phyloP scores from a whole-genome alignment of 23 tunicate species.

The Ciona savignyi region DNA sequence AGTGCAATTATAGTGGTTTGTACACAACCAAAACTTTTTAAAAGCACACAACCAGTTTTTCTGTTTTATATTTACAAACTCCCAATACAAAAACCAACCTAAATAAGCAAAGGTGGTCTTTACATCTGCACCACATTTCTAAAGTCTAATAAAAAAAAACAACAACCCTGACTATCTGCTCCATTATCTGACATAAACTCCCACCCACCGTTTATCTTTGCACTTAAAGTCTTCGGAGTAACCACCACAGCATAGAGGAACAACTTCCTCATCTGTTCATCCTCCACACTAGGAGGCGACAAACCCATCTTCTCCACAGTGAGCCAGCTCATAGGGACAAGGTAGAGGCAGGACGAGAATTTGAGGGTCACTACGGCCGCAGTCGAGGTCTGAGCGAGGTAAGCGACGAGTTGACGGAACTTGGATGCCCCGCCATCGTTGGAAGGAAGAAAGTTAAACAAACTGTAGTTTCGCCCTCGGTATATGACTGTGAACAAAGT shows the following conservation, averaged over 20 bases:
- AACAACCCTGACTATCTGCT: no score
- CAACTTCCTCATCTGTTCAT: constrained; percentile 22
- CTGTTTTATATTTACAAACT: no score
- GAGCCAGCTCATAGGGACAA: constrained; percentile 43
- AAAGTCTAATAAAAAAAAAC: no score
- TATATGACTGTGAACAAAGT: no score
- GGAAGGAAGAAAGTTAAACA: constrained; percentile 49
- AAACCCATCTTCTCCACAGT: constrained; percentile 63
- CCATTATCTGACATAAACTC: no score
- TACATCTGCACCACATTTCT: no score
- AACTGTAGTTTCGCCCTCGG: constrained; percentile 69
- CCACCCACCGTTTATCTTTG: constrained; percentile 48
- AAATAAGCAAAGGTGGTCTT: no score
- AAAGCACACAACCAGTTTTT: no score
- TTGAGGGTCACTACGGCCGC: constrained; percentile 61
- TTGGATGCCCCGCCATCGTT: constrained; percentile 65
- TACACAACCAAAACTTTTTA: no score
- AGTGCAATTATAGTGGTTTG: no score
- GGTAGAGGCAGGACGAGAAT: constrained; percentile 42
- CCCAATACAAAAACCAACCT: no score
- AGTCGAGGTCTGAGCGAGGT: constrained; percentile 46
- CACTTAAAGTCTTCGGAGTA: constrained; percentile 53
- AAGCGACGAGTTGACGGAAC: constrained; percentile 73
- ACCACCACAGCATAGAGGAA: constrained; percentile 60
- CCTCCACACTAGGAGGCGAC: neutral